phyloP scores from a whole-genome alignment of 2,888 invertebrate genomes.

The Ornithoptera priamus region DNA sequence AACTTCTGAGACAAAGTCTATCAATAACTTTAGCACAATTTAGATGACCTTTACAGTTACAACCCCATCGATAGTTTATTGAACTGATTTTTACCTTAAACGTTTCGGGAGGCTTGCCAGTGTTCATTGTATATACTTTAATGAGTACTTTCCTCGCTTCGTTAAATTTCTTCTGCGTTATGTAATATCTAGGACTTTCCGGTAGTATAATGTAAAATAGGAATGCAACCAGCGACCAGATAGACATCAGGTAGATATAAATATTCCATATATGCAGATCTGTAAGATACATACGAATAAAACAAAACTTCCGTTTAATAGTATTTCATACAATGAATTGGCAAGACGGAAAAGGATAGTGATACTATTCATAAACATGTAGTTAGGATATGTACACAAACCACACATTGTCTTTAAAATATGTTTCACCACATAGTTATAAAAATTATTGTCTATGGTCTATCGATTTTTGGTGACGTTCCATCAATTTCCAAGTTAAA shows the following conservation, averaged over 20 bases:
- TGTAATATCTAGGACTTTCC: conserved; percentile 63
- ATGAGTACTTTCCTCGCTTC: conserved; percentile 57
- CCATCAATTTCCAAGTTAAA: too few species aligned
- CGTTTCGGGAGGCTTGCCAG: conserved; percentile 55
- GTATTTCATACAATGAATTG: too few species aligned
- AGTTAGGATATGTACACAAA: too few species aligned
- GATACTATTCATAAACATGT: too few species aligned
- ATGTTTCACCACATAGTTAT: too few species aligned
- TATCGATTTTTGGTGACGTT: too few species aligned
- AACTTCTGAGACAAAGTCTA: neutral
- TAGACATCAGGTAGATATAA: conserved; percentile 56
- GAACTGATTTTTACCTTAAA: conserved; percentile 50
- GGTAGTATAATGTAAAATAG: conserved; percentile 55
- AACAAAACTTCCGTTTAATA: too few species aligned
- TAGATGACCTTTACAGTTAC: neutral
- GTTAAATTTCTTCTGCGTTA: conserved; percentile 55
- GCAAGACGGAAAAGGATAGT: too few species aligned
- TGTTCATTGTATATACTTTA: conserved; percentile 55
- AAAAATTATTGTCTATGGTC: too few species aligned
- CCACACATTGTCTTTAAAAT: too few species aligned
- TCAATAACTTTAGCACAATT: neutral
- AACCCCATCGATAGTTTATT: neutral
- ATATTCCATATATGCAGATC: conserved; percentile 67
- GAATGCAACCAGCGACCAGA: conserved; percentile 52
- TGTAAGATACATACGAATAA: conserved; percentile 33